Evolutionary conservation across 37 sponge, comb jelly and placozoan genomes (phyloP), one percentile per base, ranked within the genome.

Genomic region (Aphrocallistes beatrix): DNA sequence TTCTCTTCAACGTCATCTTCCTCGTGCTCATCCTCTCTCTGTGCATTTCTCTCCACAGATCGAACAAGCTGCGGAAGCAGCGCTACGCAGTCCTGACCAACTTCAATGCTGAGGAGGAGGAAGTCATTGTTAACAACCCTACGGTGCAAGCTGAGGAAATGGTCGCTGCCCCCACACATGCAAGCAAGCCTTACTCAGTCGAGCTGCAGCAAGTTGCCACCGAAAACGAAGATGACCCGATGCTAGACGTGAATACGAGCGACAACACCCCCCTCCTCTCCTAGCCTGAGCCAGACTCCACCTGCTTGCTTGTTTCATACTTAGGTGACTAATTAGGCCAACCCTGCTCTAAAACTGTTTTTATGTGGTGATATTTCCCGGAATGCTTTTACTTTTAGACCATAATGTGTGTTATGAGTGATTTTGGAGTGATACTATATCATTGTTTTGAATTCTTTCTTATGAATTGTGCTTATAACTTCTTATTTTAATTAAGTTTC

Each of bases 61-160:
- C 75, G 8, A 60, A 60, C 21, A 60, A 60, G 75, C 8, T 60
- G n/a, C 25, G 75, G 17, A 60, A 60, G n/a, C 75, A 60, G n/a
- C 75, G 75, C 34, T 60, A 60, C 75, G 75, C 75, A 6, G n/a
- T 28, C 8, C 75, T 60, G 21, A 60, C 75, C 3, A 19, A 60
- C 34, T 60, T 60, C 75, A 60, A 60, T 60, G 75, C 75, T 32
- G 75, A 60, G 10, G 75, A 60, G 25, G 75, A 60, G n/a, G 75
- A 60, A 13, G 21, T 60, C 34, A 60, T 30, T 6, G 28, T 60
- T 32, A 30, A 60, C n/a, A 30, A 60, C 34, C 75, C 75, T 19
- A 60, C n/a, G 75, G n/a, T 60, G n/a, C 75, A 60, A 28, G 75
- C 75, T 13, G 75, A 60, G 3, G n/a, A 60, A 25, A 3, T 60